Conservation (phyloP, 2,113 vertebrate genomes). For the Cyprinodon brontotheroides region DNA sequence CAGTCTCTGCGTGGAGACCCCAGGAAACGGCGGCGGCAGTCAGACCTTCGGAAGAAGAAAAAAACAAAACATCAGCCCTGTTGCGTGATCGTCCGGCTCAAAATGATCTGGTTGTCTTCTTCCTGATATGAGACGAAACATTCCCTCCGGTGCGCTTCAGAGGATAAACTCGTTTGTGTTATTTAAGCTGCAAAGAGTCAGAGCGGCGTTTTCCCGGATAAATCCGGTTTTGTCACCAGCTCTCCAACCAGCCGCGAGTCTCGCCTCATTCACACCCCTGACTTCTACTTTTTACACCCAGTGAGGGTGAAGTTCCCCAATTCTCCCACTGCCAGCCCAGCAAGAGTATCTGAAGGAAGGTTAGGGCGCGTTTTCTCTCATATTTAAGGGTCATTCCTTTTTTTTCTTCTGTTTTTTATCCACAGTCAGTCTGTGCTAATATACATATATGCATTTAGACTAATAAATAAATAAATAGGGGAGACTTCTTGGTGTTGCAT, state of each 20-base stretch:
- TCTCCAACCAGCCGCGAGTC: slow-evolving; percentile 50
- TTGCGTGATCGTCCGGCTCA: slow-evolving; percentile 24
- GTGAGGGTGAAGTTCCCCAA: slow-evolving; percentile 55
- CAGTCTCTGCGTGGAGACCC: slow-evolving; percentile 47
- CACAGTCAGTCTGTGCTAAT: not conserved
- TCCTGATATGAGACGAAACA: slow-evolving; percentile 27
- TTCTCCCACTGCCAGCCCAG: slow-evolving; percentile 55
- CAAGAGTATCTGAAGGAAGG: slow-evolving; percentile 48
- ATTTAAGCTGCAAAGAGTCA: slow-evolving; percentile 13
- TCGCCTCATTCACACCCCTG: slow-evolving; percentile 69
- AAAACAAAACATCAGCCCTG: slow-evolving; percentile 40
- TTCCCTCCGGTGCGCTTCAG: slow-evolving; percentile 26
- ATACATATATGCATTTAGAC: slow-evolving; percentile 1
- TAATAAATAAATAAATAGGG: not conserved
- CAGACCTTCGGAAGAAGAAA: not conserved
- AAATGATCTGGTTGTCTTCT: slow-evolving; percentile 30
- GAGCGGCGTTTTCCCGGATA: slow-evolving; percentile 23
- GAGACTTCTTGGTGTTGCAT: not conserved
- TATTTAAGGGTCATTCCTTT: not conserved
- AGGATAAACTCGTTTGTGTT: slow-evolving; percentile 32
- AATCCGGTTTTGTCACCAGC: slow-evolving; percentile 61
- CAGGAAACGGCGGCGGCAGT: slow-evolving; percentile 16
- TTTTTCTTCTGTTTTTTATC: slow-evolving; percentile 7
- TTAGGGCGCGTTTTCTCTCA: not conserved
- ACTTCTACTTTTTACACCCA: slow-evolving; percentile 47